Percentiles rank a stretch among this genome's conserved stretches.
phyloP scores from a whole-genome alignment of 2,888 invertebrate species.

The Seira ritae region DNA sequence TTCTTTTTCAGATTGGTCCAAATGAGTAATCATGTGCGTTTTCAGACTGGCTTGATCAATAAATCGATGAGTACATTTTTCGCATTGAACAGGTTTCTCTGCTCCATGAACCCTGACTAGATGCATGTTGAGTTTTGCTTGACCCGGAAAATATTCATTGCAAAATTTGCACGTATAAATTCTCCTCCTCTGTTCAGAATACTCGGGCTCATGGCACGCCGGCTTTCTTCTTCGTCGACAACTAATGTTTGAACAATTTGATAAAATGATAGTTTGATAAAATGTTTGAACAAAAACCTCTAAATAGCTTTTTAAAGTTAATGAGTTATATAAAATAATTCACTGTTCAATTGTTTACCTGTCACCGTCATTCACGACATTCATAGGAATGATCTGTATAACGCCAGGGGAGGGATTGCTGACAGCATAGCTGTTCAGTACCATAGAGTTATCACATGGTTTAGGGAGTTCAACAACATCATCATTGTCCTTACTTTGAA shows the following conservation, averaged over 20 bases:
- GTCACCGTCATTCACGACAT: background rate
- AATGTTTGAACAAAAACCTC: too few relatives aligned
- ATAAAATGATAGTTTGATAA: too few relatives aligned
- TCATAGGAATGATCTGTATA: conserved; percentile 43
- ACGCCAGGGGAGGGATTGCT: conserved; percentile 32
- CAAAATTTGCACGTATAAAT: conserved; percentile 41
- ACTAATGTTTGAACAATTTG: too few relatives aligned
- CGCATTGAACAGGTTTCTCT: conserved; percentile 38
- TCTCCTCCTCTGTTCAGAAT: background rate
- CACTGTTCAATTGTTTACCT: background rate
- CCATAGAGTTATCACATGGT: background rate
- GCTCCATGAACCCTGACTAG: conserved; percentile 30
- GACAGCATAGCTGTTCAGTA: conserved; percentile 25
- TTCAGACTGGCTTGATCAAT: conserved; percentile 1
- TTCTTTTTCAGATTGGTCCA: background rate
- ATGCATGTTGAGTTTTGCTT: conserved; percentile 1
- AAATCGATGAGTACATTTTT: conserved; percentile 16
- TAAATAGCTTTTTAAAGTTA: too few relatives aligned
- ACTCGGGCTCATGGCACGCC: background rate
- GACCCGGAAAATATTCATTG: background rate
- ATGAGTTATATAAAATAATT: background rate
- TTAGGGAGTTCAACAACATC: background rate
- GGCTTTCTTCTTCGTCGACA: background rate
- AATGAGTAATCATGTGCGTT: conserved; percentile 33
- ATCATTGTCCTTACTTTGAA: background rate